A percentile compares a stretch with the other conserved stretches of the same genome.
These are phyloP conservation scores for Bufo bufo DNA, from an alignment of 2,113 vertebrate genomes.

Conservation along the genomic window DNA sequence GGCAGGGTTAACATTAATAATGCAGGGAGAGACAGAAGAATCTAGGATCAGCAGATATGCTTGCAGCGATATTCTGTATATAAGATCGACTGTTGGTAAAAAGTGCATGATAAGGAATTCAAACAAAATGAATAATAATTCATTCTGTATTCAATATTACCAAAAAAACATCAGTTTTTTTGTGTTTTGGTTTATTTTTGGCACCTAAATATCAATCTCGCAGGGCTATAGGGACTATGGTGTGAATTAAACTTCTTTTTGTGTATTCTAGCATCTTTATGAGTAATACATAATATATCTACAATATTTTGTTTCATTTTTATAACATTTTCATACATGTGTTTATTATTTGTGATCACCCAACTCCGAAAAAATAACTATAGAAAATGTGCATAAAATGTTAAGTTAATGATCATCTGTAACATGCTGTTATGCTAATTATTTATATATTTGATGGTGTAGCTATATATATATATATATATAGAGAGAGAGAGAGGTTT, in stretches of 20 bases:
- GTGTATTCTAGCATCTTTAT: neutral
- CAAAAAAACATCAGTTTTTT: neutral
- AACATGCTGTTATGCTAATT: neutral
- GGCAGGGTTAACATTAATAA: slow-evolving; percentile 49
- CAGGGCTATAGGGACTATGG: neutral
- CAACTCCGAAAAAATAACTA: too few species aligned
- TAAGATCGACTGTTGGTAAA: slow-evolving; percentile 27
- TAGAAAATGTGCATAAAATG: too few species aligned
- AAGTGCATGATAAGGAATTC: slow-evolving; percentile 31
- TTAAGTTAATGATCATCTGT: too few species aligned
- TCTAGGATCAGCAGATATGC: slow-evolving; percentile 34
- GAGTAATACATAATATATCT: neutral
- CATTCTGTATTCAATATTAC: slow-evolving; percentile 20
- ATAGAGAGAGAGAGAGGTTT: neutral
- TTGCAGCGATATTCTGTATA: slow-evolving; percentile 31
- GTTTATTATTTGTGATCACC: too few species aligned
- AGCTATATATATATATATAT: neutral
- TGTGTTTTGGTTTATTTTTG: slow-evolving; percentile 9
- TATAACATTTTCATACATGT: too few species aligned
- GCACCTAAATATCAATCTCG: slow-evolving; percentile 31
- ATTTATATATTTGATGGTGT: neutral
- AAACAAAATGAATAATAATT: slow-evolving; percentile 42
- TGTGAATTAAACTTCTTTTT: neutral
- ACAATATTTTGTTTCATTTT: too few species aligned
- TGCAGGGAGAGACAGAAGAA: slow-evolving; percentile 30